Evolutionary conservation across 2,113 vertebrate species (phyloP).

Genomic region (Cryptomyrus ogoouensis): DNA sequence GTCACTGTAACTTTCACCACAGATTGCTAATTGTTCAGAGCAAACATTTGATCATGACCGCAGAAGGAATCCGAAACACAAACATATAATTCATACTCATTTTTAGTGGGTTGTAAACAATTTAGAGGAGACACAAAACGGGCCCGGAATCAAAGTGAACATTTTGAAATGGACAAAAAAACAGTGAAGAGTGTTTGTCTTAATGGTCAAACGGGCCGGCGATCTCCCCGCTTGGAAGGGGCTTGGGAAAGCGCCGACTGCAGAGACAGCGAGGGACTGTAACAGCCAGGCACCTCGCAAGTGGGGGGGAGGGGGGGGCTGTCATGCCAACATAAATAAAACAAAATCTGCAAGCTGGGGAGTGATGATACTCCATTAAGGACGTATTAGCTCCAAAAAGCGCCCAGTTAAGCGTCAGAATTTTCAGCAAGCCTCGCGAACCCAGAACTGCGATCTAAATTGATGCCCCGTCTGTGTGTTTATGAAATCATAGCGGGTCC

Average conservation of each 20-base stretch:
- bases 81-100: conserved; percentile 90
- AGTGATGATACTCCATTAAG: conserved; percentile 70
- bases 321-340: background rate
- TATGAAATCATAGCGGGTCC: background rate
- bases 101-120: conserved; percentile 87
- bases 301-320: conserved; percentile 28
- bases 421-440: background rate
- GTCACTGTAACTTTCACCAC: conserved; percentile 74
- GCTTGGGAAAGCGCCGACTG: conserved; percentile 78
- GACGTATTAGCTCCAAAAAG: conserved; percentile 69
- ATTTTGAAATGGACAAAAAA: conserved; percentile 76
- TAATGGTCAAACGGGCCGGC: conserved; percentile 72
- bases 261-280: conserved; percentile 74
- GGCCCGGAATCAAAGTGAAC: conserved; percentile 85
- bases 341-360: conserved; percentile 52
- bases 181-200: conserved; percentile 68
- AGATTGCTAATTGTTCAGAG: conserved; percentile 85
- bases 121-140: conserved; percentile 85
- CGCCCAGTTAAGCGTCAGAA: conserved; percentile 43
- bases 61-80: conserved; percentile 85
- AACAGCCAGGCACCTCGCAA: conserved; percentile 78
- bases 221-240: conserved; percentile 70
- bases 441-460: background rate
- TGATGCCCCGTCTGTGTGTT: background rate
- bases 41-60: conserved; percentile 76